Percentiles rank a stretch among this genome's conserved stretches.
These are phyloP conservation scores for Standfussiana lucernea DNA, from an alignment of 2,888 invertebrate species.

Conservation along the genomic window DNA sequence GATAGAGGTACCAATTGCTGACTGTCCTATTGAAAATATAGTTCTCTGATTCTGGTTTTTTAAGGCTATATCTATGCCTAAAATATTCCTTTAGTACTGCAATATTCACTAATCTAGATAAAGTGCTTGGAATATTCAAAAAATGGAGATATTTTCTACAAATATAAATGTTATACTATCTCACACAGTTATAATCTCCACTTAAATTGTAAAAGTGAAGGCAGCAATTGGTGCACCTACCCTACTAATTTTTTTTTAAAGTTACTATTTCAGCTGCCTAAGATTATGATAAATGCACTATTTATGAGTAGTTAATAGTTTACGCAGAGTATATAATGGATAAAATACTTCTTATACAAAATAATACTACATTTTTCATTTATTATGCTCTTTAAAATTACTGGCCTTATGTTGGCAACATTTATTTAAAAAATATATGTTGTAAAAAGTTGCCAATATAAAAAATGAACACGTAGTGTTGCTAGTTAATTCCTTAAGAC, in stretches of 20 bases:
- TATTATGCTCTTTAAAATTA: constrained; percentile 59
- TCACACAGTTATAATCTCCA: not conserved
- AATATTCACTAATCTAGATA: not conserved
- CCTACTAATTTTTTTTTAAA: constrained; percentile 11
- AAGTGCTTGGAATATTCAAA: not conserved
- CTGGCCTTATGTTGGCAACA: constrained; percentile 68
- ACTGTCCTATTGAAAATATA: constrained; percentile 22
- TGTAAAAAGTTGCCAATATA: constrained; percentile 55
- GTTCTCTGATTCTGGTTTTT: constrained; percentile 14
- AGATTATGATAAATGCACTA: constrained; percentile 60
- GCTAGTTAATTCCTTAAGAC: constrained; percentile 27
- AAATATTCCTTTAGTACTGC: not conserved
- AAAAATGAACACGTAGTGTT: constrained; percentile 48
- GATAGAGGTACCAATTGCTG: constrained; percentile 43
- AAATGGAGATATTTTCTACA: constrained; percentile 1
- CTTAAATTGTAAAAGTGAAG: not conserved
- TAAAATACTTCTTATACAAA: constrained; percentile 53
- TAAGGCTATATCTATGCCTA: constrained; percentile 16
- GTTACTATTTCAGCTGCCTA: constrained; percentile 25
- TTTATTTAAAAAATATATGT: constrained; percentile 47
- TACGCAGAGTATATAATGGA: constrained; percentile 34
- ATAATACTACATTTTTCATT: constrained; percentile 56
- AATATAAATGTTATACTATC: not conserved
- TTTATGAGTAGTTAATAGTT: constrained; percentile 43
- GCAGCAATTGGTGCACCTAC: constrained; percentile 46